Evolutionary conservation across 2,888 invertebrate genomes (phyloP), one percentile per base, ranked within the genome.

Genomic region (Clanis bilineata): DNA sequence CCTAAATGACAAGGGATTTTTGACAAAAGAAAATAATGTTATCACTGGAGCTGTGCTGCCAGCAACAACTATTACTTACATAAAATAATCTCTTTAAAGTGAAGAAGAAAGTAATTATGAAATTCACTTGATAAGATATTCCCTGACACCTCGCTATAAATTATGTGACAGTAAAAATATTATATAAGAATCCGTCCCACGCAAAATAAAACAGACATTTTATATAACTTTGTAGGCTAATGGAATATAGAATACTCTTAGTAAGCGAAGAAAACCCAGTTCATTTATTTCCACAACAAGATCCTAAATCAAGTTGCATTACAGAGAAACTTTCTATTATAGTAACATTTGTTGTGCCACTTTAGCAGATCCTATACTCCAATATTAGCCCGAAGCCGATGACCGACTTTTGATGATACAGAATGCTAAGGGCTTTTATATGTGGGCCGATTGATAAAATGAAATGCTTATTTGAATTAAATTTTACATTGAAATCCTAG

Each of bases 221-320:
- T 38, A 12, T 38, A 4, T 25, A 25, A 4, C 25, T 25, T 25
- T 25, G 25, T 28, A 28, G 2, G 18, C 51, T 10, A 32, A 51
- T 10, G 32, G 15, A 47, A 47, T 32, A 32, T 28, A 51, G 32
- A 51, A 18, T 51, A 51, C 32, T 51, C 51, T 22, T 10, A 44
- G 23, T 23, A 9, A 51, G 36, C 36, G 41, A 41, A 51, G 51
- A 18, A 28, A 32, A 51, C 10, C 18, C 9, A 32, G 18, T 28
- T 51, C 51, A 51, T 51, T 51, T 51, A 51, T 51, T 32, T 51
- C 51, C 32, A 32, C 51, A 51, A 51, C 51, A 28, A 32, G 51
- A 51, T 51, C 51, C 18, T 51, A 51, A 51, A 51, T 51, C 51
- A 28, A 51, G 51, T 51, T 51, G 51, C 51, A 51, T 32, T 51